Base-by-base conservation (phyloP, 2,113 vertebrate species). In the Pluvianellus socialis region DNA sequence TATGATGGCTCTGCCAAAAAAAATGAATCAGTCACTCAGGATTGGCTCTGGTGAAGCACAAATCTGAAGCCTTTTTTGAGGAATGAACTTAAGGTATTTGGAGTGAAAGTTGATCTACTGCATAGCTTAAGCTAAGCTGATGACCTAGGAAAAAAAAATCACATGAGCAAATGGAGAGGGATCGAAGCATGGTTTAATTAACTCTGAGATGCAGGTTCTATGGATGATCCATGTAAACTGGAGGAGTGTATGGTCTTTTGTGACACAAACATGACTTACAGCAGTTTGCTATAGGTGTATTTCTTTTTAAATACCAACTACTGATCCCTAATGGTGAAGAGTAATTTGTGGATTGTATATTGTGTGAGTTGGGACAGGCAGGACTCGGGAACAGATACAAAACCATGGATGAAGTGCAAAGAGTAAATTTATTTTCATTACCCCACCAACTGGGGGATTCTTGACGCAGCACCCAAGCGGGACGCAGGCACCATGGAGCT, bases 51-150 rank as follows among this genome's bases (percentile, higher is more conserved):
- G 44, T 59, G 33, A 75, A 82, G 49, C 79, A 72, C 15, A 85
- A 52, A 85, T 82, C 77, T 68, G 53, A 49, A 91, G 53, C 35
- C 8, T 86, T 88, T 92, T 82, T 82, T 66, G 27, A 66, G 71
- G 33, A 62, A 33, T 72, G 71, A 81, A 72, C 47, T 76, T 50
- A 58, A 91, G 76, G 77, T 81, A 56, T 93, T 95, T 85, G 81
- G 53, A 85, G 70, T 86, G 89, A 91, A 96, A 95, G 84, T 82
- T 90, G 70, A 88, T 90, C 90, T 58, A 4, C 56, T 71, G 56
- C 44, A 7, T 12, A 75, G 92, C 65, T 92, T 93, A 75, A 75
- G 45, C 62, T 93, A 72, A 87, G 84, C 77, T 82, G 80, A 40
- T 92, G 90, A 85, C 73, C 77, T 65, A 82, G 87, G 63, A 82